phyloP scores from a whole-genome alignment of 2,113 vertebrate genomes.

The Piaya cayana region DNA sequence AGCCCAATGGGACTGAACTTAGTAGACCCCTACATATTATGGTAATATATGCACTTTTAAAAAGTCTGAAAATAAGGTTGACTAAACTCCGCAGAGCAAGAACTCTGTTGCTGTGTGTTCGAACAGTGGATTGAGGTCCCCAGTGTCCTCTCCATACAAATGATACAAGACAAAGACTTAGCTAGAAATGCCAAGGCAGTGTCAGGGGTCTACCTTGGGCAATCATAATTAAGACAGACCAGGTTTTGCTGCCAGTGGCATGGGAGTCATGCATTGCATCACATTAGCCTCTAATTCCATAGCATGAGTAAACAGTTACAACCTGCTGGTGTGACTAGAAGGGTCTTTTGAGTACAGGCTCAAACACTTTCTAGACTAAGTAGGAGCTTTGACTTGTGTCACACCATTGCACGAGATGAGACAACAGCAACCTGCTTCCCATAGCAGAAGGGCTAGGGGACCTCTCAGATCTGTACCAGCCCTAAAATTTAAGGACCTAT shows the following conservation, averaged over 20 bases:
- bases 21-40: background rate
- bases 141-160: background rate
- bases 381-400: background rate
- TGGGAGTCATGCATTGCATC: background rate
- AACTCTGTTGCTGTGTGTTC: background rate
- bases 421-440: background rate
- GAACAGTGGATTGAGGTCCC: background rate
- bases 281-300: background rate
- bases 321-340: background rate
- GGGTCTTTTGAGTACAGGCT: background rate
- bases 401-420: background rate
- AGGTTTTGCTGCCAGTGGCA: background rate
- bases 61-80: background rate
- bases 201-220: background rate
- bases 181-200: conserved; percentile 19
- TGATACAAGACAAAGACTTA: background rate
- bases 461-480: background rate
- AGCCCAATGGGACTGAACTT: background rate
- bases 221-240: background rate
- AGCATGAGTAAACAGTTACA: background rate
- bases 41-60: background rate
- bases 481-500: background rate
- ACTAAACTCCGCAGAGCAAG: background rate
- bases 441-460: background rate
- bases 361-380: background rate